A percentile compares a stretch with the other conserved stretches of the same genome.
Evolutionary conservation across 1,140 invertebrate species (phyloP).

Genomic region (Drosophila melanogaster): DNA sequence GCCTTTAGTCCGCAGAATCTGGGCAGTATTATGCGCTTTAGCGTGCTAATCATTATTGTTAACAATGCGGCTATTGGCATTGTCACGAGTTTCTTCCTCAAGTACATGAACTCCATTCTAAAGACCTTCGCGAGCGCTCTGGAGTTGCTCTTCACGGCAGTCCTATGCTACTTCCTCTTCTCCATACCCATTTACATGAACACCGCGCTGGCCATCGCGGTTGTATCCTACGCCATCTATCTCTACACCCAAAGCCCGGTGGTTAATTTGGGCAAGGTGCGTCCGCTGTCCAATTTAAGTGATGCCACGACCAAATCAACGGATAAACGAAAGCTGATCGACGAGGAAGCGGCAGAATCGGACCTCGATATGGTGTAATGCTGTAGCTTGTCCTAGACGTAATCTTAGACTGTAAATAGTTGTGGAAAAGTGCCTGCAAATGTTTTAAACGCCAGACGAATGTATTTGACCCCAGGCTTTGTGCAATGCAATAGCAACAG

Average conservation of each 20-base stretch:
- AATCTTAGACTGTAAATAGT: slow-evolving; percentile 34
- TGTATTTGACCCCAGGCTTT: slow-evolving; percentile 50
- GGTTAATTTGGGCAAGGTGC: slow-evolving; percentile 85
- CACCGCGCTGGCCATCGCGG: slow-evolving; percentile 92
- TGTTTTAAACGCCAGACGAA: slow-evolving; percentile 43
- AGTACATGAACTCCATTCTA: slow-evolving; percentile 96
- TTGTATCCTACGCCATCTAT: slow-evolving; percentile 93
- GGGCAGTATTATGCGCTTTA: slow-evolving; percentile 86
- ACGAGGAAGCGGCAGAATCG: slow-evolving; percentile 62
- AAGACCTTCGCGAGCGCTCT: slow-evolving; percentile 98
- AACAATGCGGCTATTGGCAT: slow-evolving; percentile 97
- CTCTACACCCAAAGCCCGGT: slow-evolving; percentile 97
- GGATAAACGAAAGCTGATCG: slow-evolving; percentile 66
- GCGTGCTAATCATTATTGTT: slow-evolving; percentile 92
- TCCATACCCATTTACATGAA: slow-evolving; percentile 93
- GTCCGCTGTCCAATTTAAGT: slow-evolving; percentile 56
- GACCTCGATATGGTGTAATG: slow-evolving; percentile 74
- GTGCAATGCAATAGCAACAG: slow-evolving; percentile 33
- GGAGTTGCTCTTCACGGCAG: slow-evolving; percentile 95
- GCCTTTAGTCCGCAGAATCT: slow-evolving; percentile 87
- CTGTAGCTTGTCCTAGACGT: slow-evolving; percentile 20
- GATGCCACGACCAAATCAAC: slow-evolving; percentile 39
- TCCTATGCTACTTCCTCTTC: slow-evolving; percentile 95
- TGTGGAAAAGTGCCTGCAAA: slow-evolving; percentile 63
- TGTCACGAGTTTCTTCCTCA: slow-evolving; percentile 96